Base-by-base conservation (phyloP, 2,797 vertebrate genomes). In the Pangasius macronema region DNA sequence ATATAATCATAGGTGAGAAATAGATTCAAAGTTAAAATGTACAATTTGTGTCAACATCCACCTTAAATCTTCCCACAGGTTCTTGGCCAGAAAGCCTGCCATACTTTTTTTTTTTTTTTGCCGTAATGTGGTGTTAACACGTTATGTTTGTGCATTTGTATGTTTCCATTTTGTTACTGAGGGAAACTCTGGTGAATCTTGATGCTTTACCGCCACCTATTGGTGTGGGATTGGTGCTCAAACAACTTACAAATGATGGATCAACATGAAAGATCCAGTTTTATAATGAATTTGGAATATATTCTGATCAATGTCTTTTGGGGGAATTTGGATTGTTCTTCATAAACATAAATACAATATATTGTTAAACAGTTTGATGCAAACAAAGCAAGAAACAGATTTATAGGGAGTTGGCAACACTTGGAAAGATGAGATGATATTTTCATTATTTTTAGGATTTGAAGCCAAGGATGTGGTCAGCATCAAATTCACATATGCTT, bases 171-270 rank as follows among this genome's bases (percentile, higher is more conserved):
- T 42, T n/a, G 57, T 61, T 16, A 8, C 57, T 46, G 6, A 59
- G 10, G 24, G 10, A 59, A 39, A 39, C 33, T 3, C 5, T 24
- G 9, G 9, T 24, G 18, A 42, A 61, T n/a, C 36, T 3, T 63
- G 57, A 61, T n/a, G 36, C 36, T 42, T 42, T 82, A 82, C 36
- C 3, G 33, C 79, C 79, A 82, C 79, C 79, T 82, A 42, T 27
- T 81, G 57, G 57, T n/a, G 24, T 13, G 24, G 2, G 77, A 10
- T 42, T 14, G 42, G 5, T 39, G 51, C 51, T 55, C 16, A 30
- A 33, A 30, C 49, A 75, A 49, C 10, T 30, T 18, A 18, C 5
- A 51, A 6, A 46, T 73, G 70, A 72, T 24, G 8, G 70, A 68
- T 22, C 9, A 73, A 11, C 24, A 14, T 49, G 72, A 49, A 49